A percentile compares a stretch with the other conserved stretches of the same genome.
Evolutionary conservation across 1,140 invertebrate species (phyloP).

Genomic region (Camponotus pennsylvanicus): DNA sequence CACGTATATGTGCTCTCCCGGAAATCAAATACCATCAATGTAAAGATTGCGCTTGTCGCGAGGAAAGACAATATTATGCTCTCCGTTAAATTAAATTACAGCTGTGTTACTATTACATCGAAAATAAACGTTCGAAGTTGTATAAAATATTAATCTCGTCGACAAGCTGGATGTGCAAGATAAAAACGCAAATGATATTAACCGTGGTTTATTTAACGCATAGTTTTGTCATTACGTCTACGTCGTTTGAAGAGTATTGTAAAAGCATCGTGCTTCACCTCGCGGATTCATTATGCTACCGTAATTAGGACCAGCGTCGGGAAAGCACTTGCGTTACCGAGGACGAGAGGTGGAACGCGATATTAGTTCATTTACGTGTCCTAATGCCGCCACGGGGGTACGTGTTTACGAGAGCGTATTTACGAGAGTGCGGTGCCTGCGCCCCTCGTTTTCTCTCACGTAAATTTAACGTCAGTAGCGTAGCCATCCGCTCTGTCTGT

Average conservation of each 20-base stretch:
- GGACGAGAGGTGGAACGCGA: constrained; percentile 61
- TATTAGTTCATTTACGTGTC: constrained; percentile 76
- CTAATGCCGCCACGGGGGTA: constrained; percentile 67
- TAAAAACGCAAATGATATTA: background rate
- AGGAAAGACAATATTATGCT: background rate
- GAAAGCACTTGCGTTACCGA: constrained; percentile 66
- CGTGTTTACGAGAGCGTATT: constrained; percentile 70
- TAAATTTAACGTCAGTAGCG: constrained; percentile 55
- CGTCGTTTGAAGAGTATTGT: constrained; percentile 31
- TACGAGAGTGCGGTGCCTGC: constrained; percentile 55
- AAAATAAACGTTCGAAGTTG: background rate
- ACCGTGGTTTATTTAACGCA: background rate
- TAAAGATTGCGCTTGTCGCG: background rate
- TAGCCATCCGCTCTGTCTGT: constrained; percentile 39
- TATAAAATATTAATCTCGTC: background rate
- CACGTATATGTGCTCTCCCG: constrained; percentile 13
- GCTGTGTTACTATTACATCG: background rate
- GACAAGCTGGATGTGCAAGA: background rate
- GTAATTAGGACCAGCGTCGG: constrained; percentile 71
- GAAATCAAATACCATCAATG: background rate
- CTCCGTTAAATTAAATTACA: background rate
- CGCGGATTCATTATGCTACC: constrained; percentile 66
- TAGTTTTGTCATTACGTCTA: background rate
- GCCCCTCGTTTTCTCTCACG: constrained; percentile 53
- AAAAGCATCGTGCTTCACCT: constrained; percentile 51